Conservation (phyloP, 2,113 vertebrate species). For the Poecilia latipinna region DNA sequence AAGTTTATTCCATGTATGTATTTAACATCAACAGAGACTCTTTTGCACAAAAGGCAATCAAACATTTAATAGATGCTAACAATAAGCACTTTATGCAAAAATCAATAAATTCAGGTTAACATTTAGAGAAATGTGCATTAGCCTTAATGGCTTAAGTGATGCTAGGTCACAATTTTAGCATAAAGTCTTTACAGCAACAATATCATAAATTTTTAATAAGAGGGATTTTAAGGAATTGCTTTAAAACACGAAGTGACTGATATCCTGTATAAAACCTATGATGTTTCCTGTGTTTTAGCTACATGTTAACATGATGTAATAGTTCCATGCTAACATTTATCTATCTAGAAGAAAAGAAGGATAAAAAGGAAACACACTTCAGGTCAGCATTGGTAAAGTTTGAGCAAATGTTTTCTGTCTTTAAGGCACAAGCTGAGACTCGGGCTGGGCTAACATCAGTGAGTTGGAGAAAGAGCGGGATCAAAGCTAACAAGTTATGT, state of each 20-base stretch:
- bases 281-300: no score
- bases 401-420: no score
- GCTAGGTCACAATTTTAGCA: not conserved
- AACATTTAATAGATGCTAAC: conserved; percentile 21
- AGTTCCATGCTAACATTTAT: no score
- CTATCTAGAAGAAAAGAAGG: no score
- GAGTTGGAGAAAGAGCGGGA: no score
- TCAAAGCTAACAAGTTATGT: no score
- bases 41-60: conserved; percentile 12
- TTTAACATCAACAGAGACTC: conserved; percentile 1
- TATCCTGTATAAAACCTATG: no score
- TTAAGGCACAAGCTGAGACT: no score
- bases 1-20: conserved; percentile 9
- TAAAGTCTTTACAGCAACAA: not conserved
- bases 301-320: no score
- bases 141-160: not conserved
- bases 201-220: not conserved
- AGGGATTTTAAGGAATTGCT: not conserved
- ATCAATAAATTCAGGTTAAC: not conserved
- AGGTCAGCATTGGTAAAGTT: no score
- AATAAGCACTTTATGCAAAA: not conserved
- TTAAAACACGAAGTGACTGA: not conserved
- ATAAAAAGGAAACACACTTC: no score
- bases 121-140: not conserved
- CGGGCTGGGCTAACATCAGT: no score